A percentile compares a stretch with the other conserved stretches of the same genome.
phyloP scores from a whole-genome alignment of 2,113 vertebrate genomes.

The Marmota flaviventris region DNA sequence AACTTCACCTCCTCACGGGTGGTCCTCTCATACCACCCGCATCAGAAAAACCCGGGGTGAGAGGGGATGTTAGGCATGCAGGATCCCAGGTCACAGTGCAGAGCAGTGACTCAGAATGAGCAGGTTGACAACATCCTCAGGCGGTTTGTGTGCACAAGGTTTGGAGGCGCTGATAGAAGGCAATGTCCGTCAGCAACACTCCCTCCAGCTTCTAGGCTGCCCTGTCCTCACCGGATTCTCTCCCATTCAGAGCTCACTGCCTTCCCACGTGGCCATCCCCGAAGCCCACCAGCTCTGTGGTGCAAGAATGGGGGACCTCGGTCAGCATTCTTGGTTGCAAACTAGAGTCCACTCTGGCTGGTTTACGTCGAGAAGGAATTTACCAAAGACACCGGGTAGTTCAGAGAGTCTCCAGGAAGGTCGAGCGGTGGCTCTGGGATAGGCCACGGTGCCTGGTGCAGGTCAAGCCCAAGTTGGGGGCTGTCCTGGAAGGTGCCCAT shows the following conservation, averaged over 20 bases:
- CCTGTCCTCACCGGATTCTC: not conserved
- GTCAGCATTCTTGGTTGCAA: not conserved
- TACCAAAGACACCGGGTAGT: not conserved
- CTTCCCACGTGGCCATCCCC: not conserved
- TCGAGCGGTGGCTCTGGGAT: not conserved
- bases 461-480: not conserved
- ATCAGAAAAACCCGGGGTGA: not conserved
- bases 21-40: not conserved
- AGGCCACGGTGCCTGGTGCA: too few species aligned
- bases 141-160: not conserved
- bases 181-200: not conserved
- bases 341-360: not conserved
- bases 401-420: not conserved
- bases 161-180: not conserved
- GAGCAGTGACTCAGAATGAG: not conserved
- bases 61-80: not conserved
- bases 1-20: not conserved
- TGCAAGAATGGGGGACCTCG: rapidly evolving
- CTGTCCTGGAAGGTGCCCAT: not conserved
- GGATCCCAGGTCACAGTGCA: not conserved
- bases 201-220: not conserved
- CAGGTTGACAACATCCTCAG: not conserved
- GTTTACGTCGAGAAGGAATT: not conserved
- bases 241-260: not conserved
- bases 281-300: not conserved